Evolutionary conservation across 1,140 invertebrate genomes (phyloP).

Genomic region (Propsilocerus akamusi): DNA sequence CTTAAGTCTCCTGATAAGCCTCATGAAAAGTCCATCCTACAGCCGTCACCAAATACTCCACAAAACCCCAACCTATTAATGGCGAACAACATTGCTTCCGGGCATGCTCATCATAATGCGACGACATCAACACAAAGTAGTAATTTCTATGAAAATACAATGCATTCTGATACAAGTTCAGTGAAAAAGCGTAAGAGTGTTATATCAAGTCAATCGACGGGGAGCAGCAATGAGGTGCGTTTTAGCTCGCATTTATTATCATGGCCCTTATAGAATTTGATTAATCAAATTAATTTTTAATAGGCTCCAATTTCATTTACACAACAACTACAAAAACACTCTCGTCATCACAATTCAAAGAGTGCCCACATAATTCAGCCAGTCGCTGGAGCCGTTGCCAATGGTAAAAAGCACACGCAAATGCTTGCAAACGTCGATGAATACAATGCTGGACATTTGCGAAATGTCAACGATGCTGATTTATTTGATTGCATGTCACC

Average conservation of each 20-base stretch:
- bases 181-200: conserved; percentile 24
- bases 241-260: not conserved
- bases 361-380: not conserved
- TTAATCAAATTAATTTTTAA: conserved; percentile 7
- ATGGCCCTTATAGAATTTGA: not conserved
- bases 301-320: conserved; percentile 44
- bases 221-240: conserved; percentile 24
- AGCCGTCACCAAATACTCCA: conserved; percentile 13
- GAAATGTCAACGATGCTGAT: conserved; percentile 18
- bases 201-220: conserved; percentile 25
- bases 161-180: conserved; percentile 24
- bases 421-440: conserved; percentile 22
- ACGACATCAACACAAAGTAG: conserved; percentile 24
- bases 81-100: conserved; percentile 12
- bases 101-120: conserved; percentile 16
- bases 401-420: conserved; percentile 26
- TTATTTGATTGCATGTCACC: conserved; percentile 33
- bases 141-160: conserved; percentile 25
- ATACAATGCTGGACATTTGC: conserved; percentile 12
- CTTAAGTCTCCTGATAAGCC: conserved; percentile 22
- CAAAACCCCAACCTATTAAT: conserved; percentile 14
- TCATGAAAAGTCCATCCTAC: conserved; percentile 8
- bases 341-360: conserved; percentile 10
- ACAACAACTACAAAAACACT: conserved; percentile 47
- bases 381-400: not conserved